phyloP scores from a whole-genome alignment of 2,888 invertebrate species.

The Mongoloraphidia duomilia region DNA sequence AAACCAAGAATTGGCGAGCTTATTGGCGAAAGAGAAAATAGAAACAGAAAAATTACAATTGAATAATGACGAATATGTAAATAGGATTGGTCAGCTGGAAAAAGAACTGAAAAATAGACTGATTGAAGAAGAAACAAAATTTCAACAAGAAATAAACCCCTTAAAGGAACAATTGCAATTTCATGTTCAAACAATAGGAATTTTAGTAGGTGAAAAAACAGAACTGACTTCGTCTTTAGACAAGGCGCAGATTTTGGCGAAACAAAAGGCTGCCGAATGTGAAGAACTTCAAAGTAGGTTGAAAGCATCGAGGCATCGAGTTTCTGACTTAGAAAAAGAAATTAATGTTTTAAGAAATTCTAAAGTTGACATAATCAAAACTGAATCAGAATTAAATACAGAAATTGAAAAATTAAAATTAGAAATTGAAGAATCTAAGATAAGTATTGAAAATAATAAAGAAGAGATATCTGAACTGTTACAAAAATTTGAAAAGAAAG shows the following conservation, averaged over 20 bases:
- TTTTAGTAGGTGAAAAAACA: slow-evolving; percentile 79
- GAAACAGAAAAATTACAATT: slow-evolving; percentile 33
- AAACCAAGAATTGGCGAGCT: slow-evolving; percentile 37
- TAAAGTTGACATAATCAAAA: slow-evolving; percentile 27
- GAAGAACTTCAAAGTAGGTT: slow-evolving; percentile 53
- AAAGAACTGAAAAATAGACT: slow-evolving; percentile 17
- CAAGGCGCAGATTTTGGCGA: slow-evolving; percentile 33
- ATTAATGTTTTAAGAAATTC: slow-evolving; percentile 31
- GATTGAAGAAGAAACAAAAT: slow-evolving; percentile 26
- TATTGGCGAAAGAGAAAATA: slow-evolving; percentile 35
- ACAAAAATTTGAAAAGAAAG: slow-evolving; percentile 38
- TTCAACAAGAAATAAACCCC: slow-evolving; percentile 31
- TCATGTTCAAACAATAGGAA: slow-evolving; percentile 66
- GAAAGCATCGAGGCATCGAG: slow-evolving; percentile 46
- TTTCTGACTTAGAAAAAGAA: slow-evolving; percentile 54
- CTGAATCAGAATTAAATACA: slow-evolving; percentile 29
- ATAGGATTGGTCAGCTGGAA: slow-evolving; percentile 21
- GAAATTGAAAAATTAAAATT: slow-evolving; percentile 34
- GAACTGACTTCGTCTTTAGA: slow-evolving; percentile 52
- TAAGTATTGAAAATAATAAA: slow-evolving; percentile 44
- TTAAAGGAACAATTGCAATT: slow-evolving; percentile 42
- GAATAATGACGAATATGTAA: slow-evolving; percentile 35
- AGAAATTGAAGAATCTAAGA: slow-evolving; percentile 30
- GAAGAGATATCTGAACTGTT: slow-evolving; percentile 39
- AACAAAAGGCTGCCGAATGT: slow-evolving; percentile 46